Conservation (phyloP, 2,113 vertebrate species). For the Cyanoliseus patagonus region DNA sequence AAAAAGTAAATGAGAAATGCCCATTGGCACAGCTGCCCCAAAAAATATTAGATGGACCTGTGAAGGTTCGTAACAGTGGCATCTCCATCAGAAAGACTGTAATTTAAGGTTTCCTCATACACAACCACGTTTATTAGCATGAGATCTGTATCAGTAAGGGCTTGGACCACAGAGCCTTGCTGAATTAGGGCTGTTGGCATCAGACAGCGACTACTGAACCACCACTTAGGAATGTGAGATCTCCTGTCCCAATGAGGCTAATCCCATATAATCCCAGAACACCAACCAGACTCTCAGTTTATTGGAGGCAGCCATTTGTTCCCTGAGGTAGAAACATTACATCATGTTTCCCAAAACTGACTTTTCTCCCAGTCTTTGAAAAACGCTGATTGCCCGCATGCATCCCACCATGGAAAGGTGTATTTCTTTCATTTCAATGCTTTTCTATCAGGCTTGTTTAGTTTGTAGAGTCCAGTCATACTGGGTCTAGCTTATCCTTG, state of each 20-base stretch:
- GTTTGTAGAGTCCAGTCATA: background rate
- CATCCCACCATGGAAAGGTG: background rate
- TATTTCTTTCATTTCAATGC: background rate
- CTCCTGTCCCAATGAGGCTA: background rate
- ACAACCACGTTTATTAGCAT: background rate
- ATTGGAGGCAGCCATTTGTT: background rate
- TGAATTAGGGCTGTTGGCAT: background rate
- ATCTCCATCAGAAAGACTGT: background rate
- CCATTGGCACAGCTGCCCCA: background rate
- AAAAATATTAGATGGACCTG: background rate
- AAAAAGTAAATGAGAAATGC: background rate
- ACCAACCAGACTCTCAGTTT: background rate
- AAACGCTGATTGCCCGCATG: rapidly evolving
- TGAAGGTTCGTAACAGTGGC: background rate
- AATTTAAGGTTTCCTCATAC: background rate
- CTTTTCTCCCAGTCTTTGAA: background rate
- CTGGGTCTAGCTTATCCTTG: background rate
- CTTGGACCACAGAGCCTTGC: background rate
- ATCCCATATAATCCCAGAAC: conserved; percentile 5
- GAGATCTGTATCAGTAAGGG: background rate
- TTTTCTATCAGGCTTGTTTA: background rate
- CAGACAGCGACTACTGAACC: background rate
- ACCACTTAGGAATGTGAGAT: background rate
- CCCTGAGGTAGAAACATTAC: background rate
- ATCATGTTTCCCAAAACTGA: background rate